Evolutionary conservation across 1,140 invertebrate genomes (phyloP).

Genomic region (Euglossa dilemma): DNA sequence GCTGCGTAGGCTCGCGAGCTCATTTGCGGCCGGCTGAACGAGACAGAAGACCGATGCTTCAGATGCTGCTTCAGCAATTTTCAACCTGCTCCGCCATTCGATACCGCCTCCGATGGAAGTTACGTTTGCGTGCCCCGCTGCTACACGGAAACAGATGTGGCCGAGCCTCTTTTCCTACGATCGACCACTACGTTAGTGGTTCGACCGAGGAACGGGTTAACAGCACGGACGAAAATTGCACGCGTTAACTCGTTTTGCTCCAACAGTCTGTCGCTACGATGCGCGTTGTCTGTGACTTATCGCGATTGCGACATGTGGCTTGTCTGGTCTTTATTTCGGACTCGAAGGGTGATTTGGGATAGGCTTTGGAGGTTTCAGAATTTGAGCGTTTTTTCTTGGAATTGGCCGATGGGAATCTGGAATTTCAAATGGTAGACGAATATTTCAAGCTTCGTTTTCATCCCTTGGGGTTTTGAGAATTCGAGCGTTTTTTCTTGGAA

Average conservation of each 20-base stretch:
- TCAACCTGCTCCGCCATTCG: constrained; percentile 26
- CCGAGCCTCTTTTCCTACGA: not conserved
- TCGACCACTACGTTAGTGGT: not conserved
- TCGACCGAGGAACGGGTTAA: not conserved
- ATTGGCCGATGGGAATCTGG: too few species aligned
- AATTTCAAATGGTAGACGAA: too few species aligned
- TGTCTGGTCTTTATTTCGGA: too few species aligned
- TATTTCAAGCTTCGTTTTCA: too few species aligned
- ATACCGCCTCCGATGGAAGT: not conserved
- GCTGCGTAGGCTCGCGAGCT: constrained; percentile 43
- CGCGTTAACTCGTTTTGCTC: not conserved
- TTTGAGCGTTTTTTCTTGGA: too few species aligned
- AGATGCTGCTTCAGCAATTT: constrained; percentile 54
- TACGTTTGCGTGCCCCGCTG: constrained; percentile 34
- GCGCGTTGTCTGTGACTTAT: too few species aligned
- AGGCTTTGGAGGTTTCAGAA: too few species aligned
- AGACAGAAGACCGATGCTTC: constrained; percentile 34
- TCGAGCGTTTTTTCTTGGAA: too few species aligned
- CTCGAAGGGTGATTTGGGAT: too few species aligned
- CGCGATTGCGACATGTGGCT: too few species aligned
- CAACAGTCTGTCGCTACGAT: not conserved
- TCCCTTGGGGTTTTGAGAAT: too few species aligned
- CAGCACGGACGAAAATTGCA: constrained; percentile 17
- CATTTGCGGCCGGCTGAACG: constrained; percentile 19
- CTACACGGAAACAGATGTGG: constrained; percentile 2